These are phyloP conservation scores for Carassius gibelio DNA, from an alignment of 2,113 vertebrate genomes.

Conservation along the genomic window DNA sequence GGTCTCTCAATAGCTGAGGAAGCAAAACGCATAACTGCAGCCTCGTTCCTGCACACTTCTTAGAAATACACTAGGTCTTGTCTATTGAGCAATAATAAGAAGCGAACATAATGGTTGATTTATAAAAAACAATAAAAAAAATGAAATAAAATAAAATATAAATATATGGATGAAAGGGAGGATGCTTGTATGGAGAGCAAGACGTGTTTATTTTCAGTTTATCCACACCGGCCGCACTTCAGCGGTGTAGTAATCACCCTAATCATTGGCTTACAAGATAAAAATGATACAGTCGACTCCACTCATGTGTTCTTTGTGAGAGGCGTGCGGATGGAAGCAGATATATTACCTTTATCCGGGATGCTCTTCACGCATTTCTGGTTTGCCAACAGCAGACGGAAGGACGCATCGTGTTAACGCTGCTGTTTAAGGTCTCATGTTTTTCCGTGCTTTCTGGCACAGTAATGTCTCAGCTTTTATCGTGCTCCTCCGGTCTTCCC, in stretches of 20 bases:
- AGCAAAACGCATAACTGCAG: constrained; percentile 63
- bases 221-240: not conserved
- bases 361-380: constrained; percentile 71
- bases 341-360: constrained; percentile 72
- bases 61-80: not conserved
- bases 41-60: constrained; percentile 27
- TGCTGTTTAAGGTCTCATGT: constrained; percentile 56
- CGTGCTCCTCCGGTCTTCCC: constrained; percentile 64
- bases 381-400: constrained; percentile 35
- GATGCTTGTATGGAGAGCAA: not conserved
- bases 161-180: not conserved
- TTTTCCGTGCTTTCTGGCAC: constrained; percentile 62
- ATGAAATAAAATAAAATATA: not conserved
- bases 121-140: not conserved
- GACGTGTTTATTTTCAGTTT: constrained; percentile 2
- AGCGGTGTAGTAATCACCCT: not conserved
- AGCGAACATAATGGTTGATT: not conserved
- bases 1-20: constrained; percentile 63
- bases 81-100: not conserved
- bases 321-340: constrained; percentile 67
- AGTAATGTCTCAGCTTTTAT: constrained; percentile 70
- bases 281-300: constrained; percentile 46
- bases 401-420: not conserved
- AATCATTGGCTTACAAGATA: constrained; percentile 51
- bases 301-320: constrained; percentile 50